A percentile compares a stretch with the other conserved stretches of the same genome.
Evolutionary conservation across 37 sponge, comb jelly and placozoan species (phyloP).

Genomic region (Tethya wilhelma): DNA sequence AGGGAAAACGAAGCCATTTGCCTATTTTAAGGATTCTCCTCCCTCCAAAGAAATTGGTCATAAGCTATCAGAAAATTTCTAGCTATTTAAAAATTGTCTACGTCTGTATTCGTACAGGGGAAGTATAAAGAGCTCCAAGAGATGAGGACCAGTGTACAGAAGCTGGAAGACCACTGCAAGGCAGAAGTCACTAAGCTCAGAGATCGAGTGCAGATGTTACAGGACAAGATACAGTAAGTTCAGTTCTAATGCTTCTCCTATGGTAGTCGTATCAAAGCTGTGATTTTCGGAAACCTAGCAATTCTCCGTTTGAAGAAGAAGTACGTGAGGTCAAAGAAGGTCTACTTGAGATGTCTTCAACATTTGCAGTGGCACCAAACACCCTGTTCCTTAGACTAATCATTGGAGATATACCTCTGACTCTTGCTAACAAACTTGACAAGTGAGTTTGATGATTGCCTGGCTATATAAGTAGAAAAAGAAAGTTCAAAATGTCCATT

Average conservation of each 20-base stretch:
- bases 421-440: constrained; percentile 42
- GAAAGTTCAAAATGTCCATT: no score
- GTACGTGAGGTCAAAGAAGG: constrained; percentile 7
- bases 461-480: not conserved
- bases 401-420: constrained; percentile 56
- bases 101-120: constrained; percentile 10
- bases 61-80: no score
- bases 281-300: not conserved
- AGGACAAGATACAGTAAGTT: not conserved
- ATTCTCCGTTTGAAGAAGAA: not conserved
- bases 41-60: no score
- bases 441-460: constrained; percentile 13
- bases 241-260: not conserved
- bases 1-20: no score
- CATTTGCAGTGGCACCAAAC: constrained; percentile 27
- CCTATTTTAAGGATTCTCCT: no score
- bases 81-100: no score
- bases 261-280: no score
- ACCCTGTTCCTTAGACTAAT: constrained; percentile 34
- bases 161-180: constrained; percentile 41
- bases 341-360: constrained; percentile 26
- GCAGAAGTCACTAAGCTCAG: not conserved
- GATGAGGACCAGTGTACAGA: not conserved
- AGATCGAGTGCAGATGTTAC: not conserved
- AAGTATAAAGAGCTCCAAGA: constrained; percentile 33